These are phyloP conservation scores for Gibbula magus DNA, from an alignment of 2,888 invertebrate species.

Conservation along the genomic window DNA sequence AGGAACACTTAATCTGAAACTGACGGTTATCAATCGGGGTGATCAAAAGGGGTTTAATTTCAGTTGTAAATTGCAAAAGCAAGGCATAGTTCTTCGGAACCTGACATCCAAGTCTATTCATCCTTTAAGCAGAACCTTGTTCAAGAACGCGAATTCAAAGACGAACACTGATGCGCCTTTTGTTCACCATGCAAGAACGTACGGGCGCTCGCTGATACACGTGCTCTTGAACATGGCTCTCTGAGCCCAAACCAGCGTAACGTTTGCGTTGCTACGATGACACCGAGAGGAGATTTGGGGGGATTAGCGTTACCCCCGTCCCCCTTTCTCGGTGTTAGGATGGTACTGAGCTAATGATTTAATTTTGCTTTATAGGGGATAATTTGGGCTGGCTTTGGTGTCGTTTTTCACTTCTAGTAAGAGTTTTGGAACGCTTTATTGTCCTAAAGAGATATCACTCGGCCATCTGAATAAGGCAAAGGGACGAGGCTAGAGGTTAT, in stretches of 20 bases:
- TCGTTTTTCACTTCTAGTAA: background rate
- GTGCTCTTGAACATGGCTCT: too few relatives aligned
- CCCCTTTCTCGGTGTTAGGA: background rate
- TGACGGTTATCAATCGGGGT: background rate
- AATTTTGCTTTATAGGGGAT: slow-evolving; percentile 14
- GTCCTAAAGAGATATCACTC: too few relatives aligned
- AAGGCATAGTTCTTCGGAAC: background rate
- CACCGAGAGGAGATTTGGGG: background rate
- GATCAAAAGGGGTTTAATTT: background rate
- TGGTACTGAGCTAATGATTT: slow-evolving; percentile 5
- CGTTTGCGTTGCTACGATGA: slow-evolving; percentile 7
- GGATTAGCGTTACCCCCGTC: background rate
- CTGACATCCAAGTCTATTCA: background rate
- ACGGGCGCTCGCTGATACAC: too few relatives aligned
- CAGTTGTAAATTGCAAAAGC: background rate
- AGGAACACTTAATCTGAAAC: background rate
- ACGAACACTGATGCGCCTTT: too few relatives aligned
- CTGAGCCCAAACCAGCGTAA: too few relatives aligned
- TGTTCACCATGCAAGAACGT: too few relatives aligned
- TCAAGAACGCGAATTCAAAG: too few relatives aligned
- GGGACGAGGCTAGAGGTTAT: too few relatives aligned
- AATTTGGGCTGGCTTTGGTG: background rate
- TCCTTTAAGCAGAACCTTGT: too few relatives aligned
- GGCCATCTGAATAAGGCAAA: too few relatives aligned
- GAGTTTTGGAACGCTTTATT: background rate